phyloP scores from a whole-genome alignment of 2,113 vertebrate species.

The Pachypanchax playfairii region DNA sequence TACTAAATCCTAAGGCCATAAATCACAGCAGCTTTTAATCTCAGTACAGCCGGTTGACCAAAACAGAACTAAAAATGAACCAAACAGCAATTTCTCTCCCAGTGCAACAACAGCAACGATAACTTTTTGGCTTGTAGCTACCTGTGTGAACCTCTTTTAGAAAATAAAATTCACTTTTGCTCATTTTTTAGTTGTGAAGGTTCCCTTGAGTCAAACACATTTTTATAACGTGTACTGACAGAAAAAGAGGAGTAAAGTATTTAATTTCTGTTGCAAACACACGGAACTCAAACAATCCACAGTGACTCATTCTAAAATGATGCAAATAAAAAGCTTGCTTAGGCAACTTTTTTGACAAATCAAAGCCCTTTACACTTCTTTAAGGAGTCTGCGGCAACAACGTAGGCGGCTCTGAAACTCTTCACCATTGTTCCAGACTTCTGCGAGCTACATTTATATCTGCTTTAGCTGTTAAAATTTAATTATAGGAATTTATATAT shows the following conservation, averaged over 20 bases:
- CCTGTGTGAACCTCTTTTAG: constrained; percentile 1
- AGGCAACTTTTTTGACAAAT: constrained; percentile 40
- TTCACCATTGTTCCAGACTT: constrained; percentile 23
- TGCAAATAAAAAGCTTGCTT: constrained; percentile 30
- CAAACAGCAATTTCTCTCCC: constrained; percentile 45
- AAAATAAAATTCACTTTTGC: constrained; percentile 21
- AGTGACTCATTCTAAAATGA: constrained; percentile 40
- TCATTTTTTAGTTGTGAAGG: constrained; percentile 17
- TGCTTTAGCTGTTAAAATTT: constrained; percentile 62
- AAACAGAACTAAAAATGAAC: constrained; percentile 44
- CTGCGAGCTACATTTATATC: constrained; percentile 43
- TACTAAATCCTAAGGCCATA: constrained; percentile 39
- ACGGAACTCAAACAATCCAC: constrained; percentile 15
- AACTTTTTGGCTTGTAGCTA: constrained; percentile 19
- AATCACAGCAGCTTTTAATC: constrained; percentile 60
- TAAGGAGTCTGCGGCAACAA: constrained; percentile 22
- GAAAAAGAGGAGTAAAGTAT: constrained; percentile 18
- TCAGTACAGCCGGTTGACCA: constrained; percentile 19
- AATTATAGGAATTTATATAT: constrained; percentile 63
- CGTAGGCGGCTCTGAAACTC: constrained; percentile 1
- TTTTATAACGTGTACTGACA: constrained; percentile 3
- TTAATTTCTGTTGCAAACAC: not conserved
- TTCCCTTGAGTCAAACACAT: constrained; percentile 20
- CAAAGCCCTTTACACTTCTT: constrained; percentile 29
- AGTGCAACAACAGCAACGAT: constrained; percentile 9